Conservation (phyloP, 1,140 invertebrate species). For the Phocides pigmalion region DNA sequence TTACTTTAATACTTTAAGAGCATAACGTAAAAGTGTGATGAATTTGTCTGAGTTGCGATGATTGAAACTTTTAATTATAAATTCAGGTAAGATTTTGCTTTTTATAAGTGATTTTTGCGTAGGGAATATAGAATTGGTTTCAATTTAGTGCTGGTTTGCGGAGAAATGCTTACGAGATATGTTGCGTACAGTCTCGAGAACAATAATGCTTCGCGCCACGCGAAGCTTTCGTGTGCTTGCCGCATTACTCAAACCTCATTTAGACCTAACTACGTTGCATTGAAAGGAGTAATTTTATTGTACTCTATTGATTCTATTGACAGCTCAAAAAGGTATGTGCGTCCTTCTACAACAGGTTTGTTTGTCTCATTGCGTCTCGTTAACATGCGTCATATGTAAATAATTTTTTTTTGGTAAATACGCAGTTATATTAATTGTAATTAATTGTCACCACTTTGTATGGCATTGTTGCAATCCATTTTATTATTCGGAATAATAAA, state of each 20-base stretch:
- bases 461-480: no score
- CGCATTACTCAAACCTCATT: slow-evolving; percentile 81
- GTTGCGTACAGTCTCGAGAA: slow-evolving; percentile 43
- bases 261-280: slow-evolving; percentile 75
- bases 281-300: slow-evolving; percentile 79
- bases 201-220: slow-evolving; percentile 70
- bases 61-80: no score
- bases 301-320: slow-evolving; percentile 77
- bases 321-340: slow-evolving; percentile 56
- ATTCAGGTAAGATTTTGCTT: no score
- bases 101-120: background rate
- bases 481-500: no score
- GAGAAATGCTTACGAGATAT: slow-evolving; percentile 39
- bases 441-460: no score
- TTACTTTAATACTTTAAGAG: slow-evolving; percentile 47
- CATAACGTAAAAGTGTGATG: slow-evolving; percentile 40
- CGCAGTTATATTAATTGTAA: no score
- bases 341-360: slow-evolving; percentile 54
- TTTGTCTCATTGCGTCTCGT: slow-evolving; percentile 60
- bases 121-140: slow-evolving; percentile 25
- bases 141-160: slow-evolving; percentile 49
- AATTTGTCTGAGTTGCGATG: no score
- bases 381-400: slow-evolving; percentile 40
- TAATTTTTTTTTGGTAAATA: no score
- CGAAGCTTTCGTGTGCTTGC: slow-evolving; percentile 66